Base-by-base conservation (phyloP, 2,113 vertebrate genomes). In the Phyllostomus discolor region DNA sequence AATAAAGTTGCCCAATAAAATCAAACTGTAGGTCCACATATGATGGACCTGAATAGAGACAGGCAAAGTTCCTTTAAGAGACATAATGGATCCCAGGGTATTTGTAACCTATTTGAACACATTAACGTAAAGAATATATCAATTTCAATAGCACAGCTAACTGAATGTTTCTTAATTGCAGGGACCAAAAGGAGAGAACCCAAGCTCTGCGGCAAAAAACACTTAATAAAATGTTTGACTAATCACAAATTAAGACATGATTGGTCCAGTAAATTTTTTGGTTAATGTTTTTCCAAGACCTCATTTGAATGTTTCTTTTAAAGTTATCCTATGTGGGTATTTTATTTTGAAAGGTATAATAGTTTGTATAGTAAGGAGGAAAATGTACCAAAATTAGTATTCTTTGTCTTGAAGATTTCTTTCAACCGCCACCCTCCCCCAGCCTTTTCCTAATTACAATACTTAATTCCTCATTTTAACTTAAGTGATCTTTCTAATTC, bases 371-470 rank as follows among this genome's bases (percentile, higher is more conserved):
- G 91, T 97, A 96, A 97, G 80, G 92, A 91, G 92, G 94, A 87
- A 96, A 96, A 94, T 92, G 66, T 98, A 97, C 97, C 96, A 97
- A 98, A 98, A 97, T 97, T 97, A 97, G 97, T 97, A 97, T 97
- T 98, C 90, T 96, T 95, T 97, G 97, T 97, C 75, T 96, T 85
- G 73, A 95, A 85, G n/a, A 91, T 91, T 97, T 94, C 97, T 98
- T 96, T 91, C 96, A 89, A 98, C 94, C 96, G 97, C 96, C n/a
- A 93, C 96, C 97, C 96, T n/a, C n/a, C n/a, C n/a, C 46, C 92
- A 46, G 41, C 50, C 83, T 95, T 95, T 90, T 95, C 72, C 75
- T 88, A 70, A 92, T 95, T 95, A 97, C 69, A 93, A 5, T 97
- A 82, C 79, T 96, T 97, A 95, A 96, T 92, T 97, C 66, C 91